These are phyloP conservation scores for Coendou prehensilis DNA, from an alignment of 2,797 vertebrate species.

Conservation along the genomic window DNA sequence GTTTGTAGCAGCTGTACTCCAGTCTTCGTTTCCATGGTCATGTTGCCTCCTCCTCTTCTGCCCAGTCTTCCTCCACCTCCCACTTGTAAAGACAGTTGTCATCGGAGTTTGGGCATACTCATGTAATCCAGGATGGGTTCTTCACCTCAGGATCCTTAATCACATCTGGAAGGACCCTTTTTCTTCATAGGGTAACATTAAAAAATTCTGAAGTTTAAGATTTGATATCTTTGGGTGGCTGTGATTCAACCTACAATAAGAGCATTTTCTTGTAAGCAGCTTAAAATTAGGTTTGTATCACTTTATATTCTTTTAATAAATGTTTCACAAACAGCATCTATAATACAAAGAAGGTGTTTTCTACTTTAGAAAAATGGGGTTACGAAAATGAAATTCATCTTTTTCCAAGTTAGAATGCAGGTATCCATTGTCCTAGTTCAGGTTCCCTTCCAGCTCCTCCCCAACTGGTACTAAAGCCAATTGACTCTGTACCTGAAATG, in stretches of 20 bases:
- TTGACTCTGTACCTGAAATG: background rate
- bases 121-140: background rate
- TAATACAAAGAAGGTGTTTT: constrained; percentile 31
- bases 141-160: background rate
- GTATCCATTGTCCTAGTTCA: background rate
- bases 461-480: background rate
- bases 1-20: background rate
- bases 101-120: background rate
- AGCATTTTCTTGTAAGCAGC: background rate
- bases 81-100: background rate
- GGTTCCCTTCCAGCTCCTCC: constrained; percentile 5
- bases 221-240: background rate
- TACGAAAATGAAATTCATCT: background rate
- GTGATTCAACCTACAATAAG: background rate
- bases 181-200: background rate
- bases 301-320: constrained; percentile 38
- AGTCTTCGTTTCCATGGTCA: rapidly evolving
- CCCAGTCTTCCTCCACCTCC: background rate
- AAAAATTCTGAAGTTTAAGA: background rate
- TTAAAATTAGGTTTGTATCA: background rate
- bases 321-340: background rate
- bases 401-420: background rate
- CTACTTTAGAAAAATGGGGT: background rate
- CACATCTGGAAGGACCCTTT: background rate
- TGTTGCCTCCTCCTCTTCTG: background rate